phyloP scores from a whole-genome alignment of 2,888 invertebrate species.

The Cephus spinipes region DNA sequence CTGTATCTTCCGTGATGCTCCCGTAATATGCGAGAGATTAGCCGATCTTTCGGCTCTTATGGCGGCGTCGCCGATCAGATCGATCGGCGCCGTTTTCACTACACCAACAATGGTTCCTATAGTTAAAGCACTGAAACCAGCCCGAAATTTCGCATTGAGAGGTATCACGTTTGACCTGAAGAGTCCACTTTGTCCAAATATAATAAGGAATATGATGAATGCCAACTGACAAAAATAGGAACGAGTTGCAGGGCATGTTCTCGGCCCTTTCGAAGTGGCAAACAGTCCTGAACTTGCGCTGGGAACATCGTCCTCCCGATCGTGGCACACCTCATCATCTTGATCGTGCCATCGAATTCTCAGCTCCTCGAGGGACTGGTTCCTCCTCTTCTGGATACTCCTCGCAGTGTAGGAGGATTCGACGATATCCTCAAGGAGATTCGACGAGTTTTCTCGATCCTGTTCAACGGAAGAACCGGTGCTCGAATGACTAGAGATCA shows the following conservation, averaged over 20 bases:
- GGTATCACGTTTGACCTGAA: conserved; percentile 35
- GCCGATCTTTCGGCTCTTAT: conserved; percentile 80
- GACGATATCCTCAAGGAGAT: conserved; percentile 21
- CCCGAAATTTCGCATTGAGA: conserved; percentile 26
- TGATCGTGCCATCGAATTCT: conserved; percentile 1
- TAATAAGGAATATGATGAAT: conserved; percentile 50
- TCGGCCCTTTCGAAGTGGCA: conserved; percentile 8
- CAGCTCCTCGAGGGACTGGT: conserved; percentile 3
- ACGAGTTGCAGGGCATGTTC: conserved; percentile 30
- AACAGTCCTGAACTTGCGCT: conserved; percentile 6
- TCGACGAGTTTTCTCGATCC: conserved; percentile 17
- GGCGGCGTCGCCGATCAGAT: conserved; percentile 46
- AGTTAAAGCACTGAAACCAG: conserved; percentile 44
- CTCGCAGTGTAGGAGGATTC: not conserved
- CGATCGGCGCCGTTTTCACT: conserved; percentile 48
- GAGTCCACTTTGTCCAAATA: conserved; percentile 49
- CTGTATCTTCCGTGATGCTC: conserved; percentile 83
- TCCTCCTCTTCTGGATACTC: conserved; percentile 1
- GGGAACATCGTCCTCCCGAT: conserved; percentile 7
- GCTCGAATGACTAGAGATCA: conserved; percentile 42
- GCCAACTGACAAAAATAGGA: conserved; percentile 46
- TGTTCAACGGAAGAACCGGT: conserved; percentile 12
- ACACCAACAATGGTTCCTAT: conserved; percentile 52
- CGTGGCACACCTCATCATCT: not conserved
- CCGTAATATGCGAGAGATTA: conserved; percentile 84